These are phyloP conservation scores for Belonocnema kinseyi DNA, from an alignment of 1,140 invertebrate species.

Conservation along the genomic window DNA sequence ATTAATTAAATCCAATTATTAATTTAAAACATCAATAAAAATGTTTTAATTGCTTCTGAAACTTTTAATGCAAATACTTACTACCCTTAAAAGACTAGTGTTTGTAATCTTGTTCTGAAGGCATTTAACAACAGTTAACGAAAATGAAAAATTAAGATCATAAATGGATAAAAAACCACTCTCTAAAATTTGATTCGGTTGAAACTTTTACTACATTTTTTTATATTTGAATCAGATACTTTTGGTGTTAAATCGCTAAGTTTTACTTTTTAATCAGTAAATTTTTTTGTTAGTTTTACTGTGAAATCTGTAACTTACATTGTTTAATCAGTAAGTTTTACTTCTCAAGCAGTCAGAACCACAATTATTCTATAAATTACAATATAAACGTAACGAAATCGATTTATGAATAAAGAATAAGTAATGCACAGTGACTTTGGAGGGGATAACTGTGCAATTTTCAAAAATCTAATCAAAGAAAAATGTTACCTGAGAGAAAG, in stretches of 20 bases:
- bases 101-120: conserved; percentile 54
- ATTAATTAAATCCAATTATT: no score
- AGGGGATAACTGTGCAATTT: conserved; percentile 15
- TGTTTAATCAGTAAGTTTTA: no score
- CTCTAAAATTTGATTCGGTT: background rate
- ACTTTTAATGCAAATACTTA: conserved; percentile 51
- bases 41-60: conserved; percentile 3
- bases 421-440: conserved; percentile 9
- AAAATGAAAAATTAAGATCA: conserved; percentile 17
- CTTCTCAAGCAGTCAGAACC: no score
- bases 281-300: no score
- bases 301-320: background rate
- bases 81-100: conserved; percentile 59
- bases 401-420: conserved; percentile 9
- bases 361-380: conserved; percentile 21
- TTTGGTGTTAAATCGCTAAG: no score
- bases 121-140: conserved; percentile 49
- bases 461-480: background rate
- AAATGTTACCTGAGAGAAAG: conserved; percentile 21
- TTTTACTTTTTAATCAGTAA: no score
- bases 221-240: no score
- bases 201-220: no score
- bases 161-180: background rate
- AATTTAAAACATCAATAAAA: background rate
- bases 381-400: conserved; percentile 13